Evolutionary conservation across 2,888 invertebrate genomes (phyloP), one percentile per base, ranked within the genome.

Genomic region (Hyposoter dolosus): DNA sequence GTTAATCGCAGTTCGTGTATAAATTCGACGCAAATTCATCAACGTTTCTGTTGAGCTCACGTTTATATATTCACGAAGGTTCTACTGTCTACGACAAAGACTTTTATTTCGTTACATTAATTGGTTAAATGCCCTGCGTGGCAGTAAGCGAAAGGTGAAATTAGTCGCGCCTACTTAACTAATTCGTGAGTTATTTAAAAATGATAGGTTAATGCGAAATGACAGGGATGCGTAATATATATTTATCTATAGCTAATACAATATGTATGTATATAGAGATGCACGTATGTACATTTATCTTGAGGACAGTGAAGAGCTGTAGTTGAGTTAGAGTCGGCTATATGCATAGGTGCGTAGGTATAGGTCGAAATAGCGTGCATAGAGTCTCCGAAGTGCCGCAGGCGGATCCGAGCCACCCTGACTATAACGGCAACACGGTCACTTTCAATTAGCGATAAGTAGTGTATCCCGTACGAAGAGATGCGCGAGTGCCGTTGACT

Each of bases 371-470:
- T 84, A 72, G 84, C 84, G 84, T 84, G 84, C 84, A 80, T 71
- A 66, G 79, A 74, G 74, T 84, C 84, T 76, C 81, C 84, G 65
- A 81, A 84, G 84, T 84, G 72, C 76, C 84, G 76, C 76, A 81
- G 84, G 81, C 84, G 84, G 80, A 76, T 84, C 81, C 76, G 35
- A 65, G 50, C 69, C 35, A 53, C 65, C 68, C 78, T 69, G 53
- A 82, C 75, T 77, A 80, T 65, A 65, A 75, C 63, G 72, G 79
- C 69, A 80, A 81, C 83, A 86, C 86, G 86, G 83, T 86, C 83
- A 81, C 83, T 83, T 86, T 86, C 83, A 86, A 86, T 86, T 86
- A 86, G 86, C 28, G 86, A 86, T 86, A 86, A 86, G 86, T 86
- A 86, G 86, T 82, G 83, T 81, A 83, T 83, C 83, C 78, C 83